Evolutionary conservation across 1,140 invertebrate species (phyloP).

Genomic region (Coptotermes formosanus): DNA sequence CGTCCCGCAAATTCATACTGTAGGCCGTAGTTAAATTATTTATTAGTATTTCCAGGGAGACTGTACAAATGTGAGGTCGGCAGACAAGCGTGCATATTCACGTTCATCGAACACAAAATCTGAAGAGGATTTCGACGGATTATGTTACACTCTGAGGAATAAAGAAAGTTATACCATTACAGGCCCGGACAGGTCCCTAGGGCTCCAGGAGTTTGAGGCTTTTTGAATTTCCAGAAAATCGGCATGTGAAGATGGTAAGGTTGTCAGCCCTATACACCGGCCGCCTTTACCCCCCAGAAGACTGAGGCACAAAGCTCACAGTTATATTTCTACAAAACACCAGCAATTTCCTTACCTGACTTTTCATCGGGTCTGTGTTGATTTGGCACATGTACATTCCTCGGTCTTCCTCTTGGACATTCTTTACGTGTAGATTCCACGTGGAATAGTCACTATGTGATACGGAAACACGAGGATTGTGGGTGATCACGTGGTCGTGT

Average conservation of each 20-base stretch:
- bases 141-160: too few species aligned
- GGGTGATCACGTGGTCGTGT: conserved; percentile 85
- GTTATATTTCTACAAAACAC: not conserved
- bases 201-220: not conserved
- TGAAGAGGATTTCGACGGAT: too few species aligned
- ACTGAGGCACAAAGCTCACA: not conserved
- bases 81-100: too few species aligned
- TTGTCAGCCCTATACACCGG: too few species aligned
- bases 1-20: too few species aligned
- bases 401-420: conserved; percentile 75
- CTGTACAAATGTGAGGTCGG: too few species aligned
- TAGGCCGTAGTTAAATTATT: too few species aligned
- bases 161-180: too few species aligned
- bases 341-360: conserved; percentile 59
- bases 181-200: too few species aligned
- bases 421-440: conserved; percentile 82
- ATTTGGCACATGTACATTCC: conserved; percentile 84
- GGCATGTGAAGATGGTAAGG: not conserved
- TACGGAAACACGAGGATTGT: conserved; percentile 77
- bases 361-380: conserved; percentile 81
- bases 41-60: too few species aligned
- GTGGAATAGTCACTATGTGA: conserved; percentile 74
- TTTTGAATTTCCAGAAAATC: not conserved
- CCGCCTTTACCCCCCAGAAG: not conserved
- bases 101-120: too few species aligned